Conservation (phyloP, 2,113 vertebrate genomes). For the Casuarius casuarius region DNA sequence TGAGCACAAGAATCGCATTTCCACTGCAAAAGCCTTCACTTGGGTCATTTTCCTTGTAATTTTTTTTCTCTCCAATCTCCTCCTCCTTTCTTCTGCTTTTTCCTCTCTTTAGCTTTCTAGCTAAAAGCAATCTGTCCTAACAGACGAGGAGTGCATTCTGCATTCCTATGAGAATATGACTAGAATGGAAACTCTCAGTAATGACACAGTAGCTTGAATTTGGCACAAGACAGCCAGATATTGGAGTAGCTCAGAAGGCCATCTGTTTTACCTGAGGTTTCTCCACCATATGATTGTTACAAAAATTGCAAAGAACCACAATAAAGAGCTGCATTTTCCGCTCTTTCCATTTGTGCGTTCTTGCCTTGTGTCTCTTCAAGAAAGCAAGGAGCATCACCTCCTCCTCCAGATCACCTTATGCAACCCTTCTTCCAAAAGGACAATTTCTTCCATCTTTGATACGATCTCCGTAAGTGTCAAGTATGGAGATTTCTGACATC, state of each 20-base stretch:
- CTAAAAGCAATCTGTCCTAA: not conserved
- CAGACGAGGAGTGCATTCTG: not conserved
- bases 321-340: not conserved
- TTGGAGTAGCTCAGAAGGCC: not conserved
- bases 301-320: not conserved
- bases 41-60: not conserved
- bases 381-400: not conserved
- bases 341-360: not conserved
- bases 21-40: not conserved
- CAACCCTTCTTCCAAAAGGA: not conserved
- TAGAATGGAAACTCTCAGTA: not conserved
- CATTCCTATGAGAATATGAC: not conserved
- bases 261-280: not conserved
- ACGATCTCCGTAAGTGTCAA: not conserved
- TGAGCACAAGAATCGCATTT: accelerated
- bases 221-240: not conserved
- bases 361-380: not conserved
- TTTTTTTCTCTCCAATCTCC: not conserved
- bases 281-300: not conserved
- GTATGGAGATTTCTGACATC: not conserved
- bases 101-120: not conserved
- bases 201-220: not conserved
- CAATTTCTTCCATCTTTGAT: not conserved
- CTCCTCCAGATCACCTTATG: not conserved
- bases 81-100: not conserved